phyloP scores from a whole-genome alignment of 2,113 vertebrate genomes.

The Eonycteris spelaea region DNA sequence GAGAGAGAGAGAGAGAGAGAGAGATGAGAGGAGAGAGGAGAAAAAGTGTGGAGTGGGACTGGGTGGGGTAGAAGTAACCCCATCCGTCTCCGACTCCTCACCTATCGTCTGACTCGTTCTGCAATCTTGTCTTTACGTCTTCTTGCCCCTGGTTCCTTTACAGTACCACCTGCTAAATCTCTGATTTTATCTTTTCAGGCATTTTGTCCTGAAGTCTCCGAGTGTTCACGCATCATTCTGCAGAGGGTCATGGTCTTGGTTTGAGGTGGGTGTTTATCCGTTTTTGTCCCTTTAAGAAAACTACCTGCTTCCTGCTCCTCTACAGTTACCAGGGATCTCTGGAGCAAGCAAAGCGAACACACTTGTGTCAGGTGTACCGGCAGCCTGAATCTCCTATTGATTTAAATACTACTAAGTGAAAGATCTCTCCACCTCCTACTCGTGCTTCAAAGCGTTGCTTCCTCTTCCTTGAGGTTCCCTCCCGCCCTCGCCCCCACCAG shows the following conservation, averaged over 20 bases:
- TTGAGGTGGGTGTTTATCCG: conserved; percentile 24
- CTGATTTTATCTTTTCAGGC: conserved; percentile 25
- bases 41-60: background rate
- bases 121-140: background rate
- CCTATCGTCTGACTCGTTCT: background rate
- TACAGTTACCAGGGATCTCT: background rate
- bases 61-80: background rate
- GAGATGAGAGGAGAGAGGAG: no score
- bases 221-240: background rate
- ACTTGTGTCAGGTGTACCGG: background rate
- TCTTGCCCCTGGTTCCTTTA: background rate
- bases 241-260: conserved; percentile 2
- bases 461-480: background rate
- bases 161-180: background rate
- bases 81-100: background rate
- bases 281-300: background rate
- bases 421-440: background rate
- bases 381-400: background rate
- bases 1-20: no score
- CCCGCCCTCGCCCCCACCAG: no score
- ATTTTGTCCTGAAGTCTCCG: background rate
- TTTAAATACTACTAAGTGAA: background rate
- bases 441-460: background rate
- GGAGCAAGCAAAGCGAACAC: background rate
- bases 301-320: background rate